Base-by-base conservation (phyloP, 2,797 vertebrate genomes). In the Macropus fuliginosus region DNA sequence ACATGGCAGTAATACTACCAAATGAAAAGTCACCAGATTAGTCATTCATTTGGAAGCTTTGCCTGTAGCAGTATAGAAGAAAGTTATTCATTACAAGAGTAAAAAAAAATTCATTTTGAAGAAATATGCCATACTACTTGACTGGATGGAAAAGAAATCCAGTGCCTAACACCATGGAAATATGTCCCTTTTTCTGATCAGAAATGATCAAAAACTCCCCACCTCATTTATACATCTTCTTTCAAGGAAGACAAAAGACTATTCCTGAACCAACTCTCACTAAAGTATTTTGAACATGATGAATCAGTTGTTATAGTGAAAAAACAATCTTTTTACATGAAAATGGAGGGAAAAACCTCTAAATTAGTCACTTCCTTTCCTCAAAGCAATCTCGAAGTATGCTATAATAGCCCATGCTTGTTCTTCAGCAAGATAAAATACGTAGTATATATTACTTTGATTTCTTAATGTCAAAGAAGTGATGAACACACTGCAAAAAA, bases 311-410 rank as follows among this genome's bases (percentile, higher is more conserved):
- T 46, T 94, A 14, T 1, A 95, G n/a, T 62, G 40, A 9, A 81
- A 94, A 54, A 90, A 55, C 2, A n/a, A 57, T 5, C 91, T 46
- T 40, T 66, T 94, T 59, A 40, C 55, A 9, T 92, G 50, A 16
- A 91, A 40, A 40, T 74, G 1, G 66, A 40, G n/a, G 16, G 66
- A 27, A 24, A 24, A 94, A 50, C 9, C 50, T 27, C 55, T 87
- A 54, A 93, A 92, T 46, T 81, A 81, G 46, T 81, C 57, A 93
- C 74, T 55, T 10, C 50, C 3, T 56, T 91, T 21, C 5, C 66
- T 95, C 62, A 92, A 92, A 92, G 89, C 34, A 95, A 56, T 92
- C 50, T 92, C 92, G 91, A 18, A 93, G 91, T 46, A 3, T n/a
- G 92, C 31, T 12, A 66, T 50, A 29, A 95, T 56, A 81, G 3